Evolutionary conservation across 2,797 vertebrate species (phyloP).

Genomic region (Gymnothorax reevesii): DNA sequence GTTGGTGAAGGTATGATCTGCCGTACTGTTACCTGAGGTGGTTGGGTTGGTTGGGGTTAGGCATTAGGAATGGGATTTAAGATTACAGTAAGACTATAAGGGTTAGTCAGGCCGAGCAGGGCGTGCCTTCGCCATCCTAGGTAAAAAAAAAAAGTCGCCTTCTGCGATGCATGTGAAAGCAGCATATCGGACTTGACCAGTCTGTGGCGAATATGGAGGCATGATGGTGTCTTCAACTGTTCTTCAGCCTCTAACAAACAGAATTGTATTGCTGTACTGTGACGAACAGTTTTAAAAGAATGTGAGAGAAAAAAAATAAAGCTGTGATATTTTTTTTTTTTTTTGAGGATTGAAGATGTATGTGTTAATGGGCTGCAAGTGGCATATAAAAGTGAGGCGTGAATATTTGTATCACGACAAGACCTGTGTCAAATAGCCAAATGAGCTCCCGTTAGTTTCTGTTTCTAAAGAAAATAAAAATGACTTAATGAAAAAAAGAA

Average conservation of each 20-base stretch:
- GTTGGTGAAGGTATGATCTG: too few species aligned
- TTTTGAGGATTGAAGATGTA: slow-evolving; percentile 45
- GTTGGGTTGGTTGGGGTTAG: too few species aligned
- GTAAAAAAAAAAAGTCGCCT: neutral
- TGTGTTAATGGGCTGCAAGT: slow-evolving; percentile 74
- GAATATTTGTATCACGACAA: slow-evolving; percentile 51
- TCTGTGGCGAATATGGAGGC: slow-evolving; percentile 23
- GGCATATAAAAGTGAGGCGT: slow-evolving; percentile 59
- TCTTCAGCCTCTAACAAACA: slow-evolving; percentile 49
- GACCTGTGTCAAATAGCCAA: slow-evolving; percentile 73
- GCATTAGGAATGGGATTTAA: too few species aligned
- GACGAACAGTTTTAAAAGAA: slow-evolving; percentile 49
- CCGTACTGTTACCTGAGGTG: too few species aligned
- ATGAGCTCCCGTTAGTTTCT: slow-evolving; percentile 78
- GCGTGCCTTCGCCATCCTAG: slow-evolving; percentile 1
- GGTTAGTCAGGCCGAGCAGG: neutral
- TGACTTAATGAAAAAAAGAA: slow-evolving; percentile 56
- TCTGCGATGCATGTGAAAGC: slow-evolving; percentile 41
- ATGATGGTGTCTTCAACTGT: slow-evolving; percentile 32
- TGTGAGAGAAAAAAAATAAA: slow-evolving; percentile 46
- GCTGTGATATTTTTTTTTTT: slow-evolving; percentile 2
- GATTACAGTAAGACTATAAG: too few species aligned
- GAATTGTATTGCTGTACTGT: slow-evolving; percentile 59
- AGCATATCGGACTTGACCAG: slow-evolving; percentile 41
- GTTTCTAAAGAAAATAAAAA: slow-evolving; percentile 75